Base-by-base conservation (phyloP, 2,113 vertebrate genomes). In the Epinephelus cyanopodus region DNA sequence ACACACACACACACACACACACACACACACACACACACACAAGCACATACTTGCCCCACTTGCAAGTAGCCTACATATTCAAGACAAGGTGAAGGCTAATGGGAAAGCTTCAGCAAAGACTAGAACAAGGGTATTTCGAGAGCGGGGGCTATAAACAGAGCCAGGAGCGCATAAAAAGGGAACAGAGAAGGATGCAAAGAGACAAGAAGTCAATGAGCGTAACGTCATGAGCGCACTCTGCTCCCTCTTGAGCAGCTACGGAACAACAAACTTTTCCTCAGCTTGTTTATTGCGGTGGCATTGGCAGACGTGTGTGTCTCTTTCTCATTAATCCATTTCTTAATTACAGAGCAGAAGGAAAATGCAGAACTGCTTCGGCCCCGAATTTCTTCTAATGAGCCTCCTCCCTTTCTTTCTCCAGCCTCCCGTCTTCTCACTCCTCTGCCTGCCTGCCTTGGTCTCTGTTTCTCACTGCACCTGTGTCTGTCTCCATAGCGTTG, bases 341-440 rank as follows among this genome's bases (percentile, higher is more conserved):
- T 92, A 91, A 92, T 92, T 92, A 92, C 86, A 86, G 78, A 91
- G 81, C 69, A 78, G 82, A 74, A 70, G 75, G 70, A 88, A 83
- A 86, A 73, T 13, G 67, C 66, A 65, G 81, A 82, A 21, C 45
- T 17, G 72, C 68, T 47, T 76, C 78, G 33, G 63, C 75, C 74
- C 42, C 5, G 21, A 79, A 79, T 79, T 77, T 63, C 71, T 87
- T 72, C 91, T 92, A 91, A 93, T 86, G 90, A 90, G 91, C 79
- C 57, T 50, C 68, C 74, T 82, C 18, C 62, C 39, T 79, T 69
- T 42, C 74, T 54, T 77, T 54, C 67, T 25, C 21, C 56, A 29
- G 17, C 27, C 67, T 61, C 53, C 21, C 1, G 18, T 79, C 77
- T 58, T 8, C 60, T 64, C 29, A 3, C 60, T 58, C 33, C 29